phyloP scores from a whole-genome alignment of 2,888 invertebrate species.

The Pardosa pseudoannulata region DNA sequence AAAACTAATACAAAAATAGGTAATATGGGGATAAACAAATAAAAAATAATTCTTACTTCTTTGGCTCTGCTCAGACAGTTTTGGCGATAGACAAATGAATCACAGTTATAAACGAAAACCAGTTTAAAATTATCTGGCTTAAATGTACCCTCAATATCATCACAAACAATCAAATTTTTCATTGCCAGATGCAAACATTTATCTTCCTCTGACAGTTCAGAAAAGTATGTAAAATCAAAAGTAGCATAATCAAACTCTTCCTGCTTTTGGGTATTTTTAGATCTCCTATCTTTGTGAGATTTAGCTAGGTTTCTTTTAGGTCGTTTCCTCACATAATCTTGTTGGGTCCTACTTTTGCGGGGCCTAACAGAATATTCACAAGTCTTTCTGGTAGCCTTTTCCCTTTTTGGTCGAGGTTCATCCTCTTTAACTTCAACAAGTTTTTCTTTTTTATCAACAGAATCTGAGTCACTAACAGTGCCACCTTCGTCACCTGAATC shows the following conservation, averaged over 20 bases:
- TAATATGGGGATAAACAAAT: background rate
- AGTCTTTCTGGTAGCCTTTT: background rate
- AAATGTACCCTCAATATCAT: slow-evolving; percentile 86
- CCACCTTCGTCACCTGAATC: background rate
- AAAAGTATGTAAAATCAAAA: slow-evolving; percentile 44
- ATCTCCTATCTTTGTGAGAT: background rate
- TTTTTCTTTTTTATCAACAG: background rate
- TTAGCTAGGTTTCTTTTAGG: background rate
- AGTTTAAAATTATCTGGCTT: slow-evolving; percentile 85
- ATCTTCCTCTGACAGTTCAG: slow-evolving; percentile 32
- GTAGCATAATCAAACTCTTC: slow-evolving; percentile 34
- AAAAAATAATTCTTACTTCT: slow-evolving; percentile 80
- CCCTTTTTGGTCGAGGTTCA: background rate
- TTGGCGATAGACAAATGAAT: slow-evolving; percentile 86
- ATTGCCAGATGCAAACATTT: slow-evolving; percentile 59
- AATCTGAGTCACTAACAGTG: slow-evolving; percentile 8
- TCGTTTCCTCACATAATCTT: slow-evolving; percentile 26
- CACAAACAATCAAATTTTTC: slow-evolving; percentile 79
- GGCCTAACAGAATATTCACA: background rate
- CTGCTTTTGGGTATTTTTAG: background rate
- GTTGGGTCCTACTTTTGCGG: slow-evolving; percentile 24
- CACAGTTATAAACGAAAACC: slow-evolving; percentile 86
- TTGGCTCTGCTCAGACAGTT: slow-evolving; percentile 85
- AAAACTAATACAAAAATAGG: background rate
- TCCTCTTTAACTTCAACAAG: background rate